Evolutionary conservation across 2,113 vertebrate species (phyloP).

Genomic region (Vimba vimba): DNA sequence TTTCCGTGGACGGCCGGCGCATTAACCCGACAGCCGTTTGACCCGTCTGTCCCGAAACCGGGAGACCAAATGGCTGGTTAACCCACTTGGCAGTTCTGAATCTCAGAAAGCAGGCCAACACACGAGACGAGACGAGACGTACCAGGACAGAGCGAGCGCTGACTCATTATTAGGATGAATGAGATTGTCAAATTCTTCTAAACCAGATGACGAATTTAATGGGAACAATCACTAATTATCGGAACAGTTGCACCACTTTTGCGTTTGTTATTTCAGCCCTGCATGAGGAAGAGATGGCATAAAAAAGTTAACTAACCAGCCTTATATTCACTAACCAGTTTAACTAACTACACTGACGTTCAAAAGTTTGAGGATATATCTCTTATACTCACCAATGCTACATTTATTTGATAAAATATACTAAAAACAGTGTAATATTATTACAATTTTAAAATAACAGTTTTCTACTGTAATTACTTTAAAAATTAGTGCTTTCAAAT

Average conservation of each 20-base stretch:
- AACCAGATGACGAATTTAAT: neutral
- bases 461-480: no score
- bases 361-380: no score
- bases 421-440: neutral
- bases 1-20: constrained; percentile 44
- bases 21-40: constrained; percentile 37
- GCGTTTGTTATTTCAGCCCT: neutral
- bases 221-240: neutral
- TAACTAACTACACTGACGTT: no score
- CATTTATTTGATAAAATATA: neutral
- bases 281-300: no score
- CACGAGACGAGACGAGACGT: neutral
- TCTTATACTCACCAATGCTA: neutral
- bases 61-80: constrained; percentile 24
- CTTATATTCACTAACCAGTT: no score
- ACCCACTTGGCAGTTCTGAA: constrained; percentile 2
- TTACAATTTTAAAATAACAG: neutral
- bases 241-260: neutral
- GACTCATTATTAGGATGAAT: neutral
- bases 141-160: neutral
- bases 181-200: neutral
- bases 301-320: no score
- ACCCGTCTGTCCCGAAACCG: constrained; percentile 3
- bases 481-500: no score
- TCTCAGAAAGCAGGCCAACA: constrained; percentile 16